A percentile compares a stretch with the other conserved stretches of the same genome.
These are phyloP conservation scores for Rhingia campestris DNA, from an alignment of 2,888 invertebrate genomes.

Conservation along the genomic window DNA sequence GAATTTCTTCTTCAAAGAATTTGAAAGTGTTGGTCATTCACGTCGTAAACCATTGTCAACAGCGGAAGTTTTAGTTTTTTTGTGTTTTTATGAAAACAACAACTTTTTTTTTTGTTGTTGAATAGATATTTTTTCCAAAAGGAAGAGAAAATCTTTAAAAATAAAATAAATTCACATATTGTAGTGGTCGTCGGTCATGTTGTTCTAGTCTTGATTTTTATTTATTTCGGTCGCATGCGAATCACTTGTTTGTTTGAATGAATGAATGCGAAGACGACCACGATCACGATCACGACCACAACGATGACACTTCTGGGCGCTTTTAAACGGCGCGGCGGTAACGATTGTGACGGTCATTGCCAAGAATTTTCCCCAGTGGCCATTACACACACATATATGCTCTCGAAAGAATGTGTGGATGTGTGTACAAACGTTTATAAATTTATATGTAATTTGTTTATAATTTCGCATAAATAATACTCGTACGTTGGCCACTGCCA, in stretches of 20 bases:
- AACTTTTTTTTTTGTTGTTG: conserved; percentile 9
- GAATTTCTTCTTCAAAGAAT: conserved; percentile 49
- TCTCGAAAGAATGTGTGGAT: not conserved
- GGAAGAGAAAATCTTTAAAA: conserved; percentile 16
- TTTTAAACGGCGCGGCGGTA: conserved; percentile 27
- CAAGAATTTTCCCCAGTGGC: conserved; percentile 59
- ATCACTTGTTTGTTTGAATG: conserved; percentile 51
- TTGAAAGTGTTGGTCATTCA: conserved; percentile 12
- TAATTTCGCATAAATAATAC: conserved; percentile 57
- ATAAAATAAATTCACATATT: conserved; percentile 13
- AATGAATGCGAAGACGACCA: conserved; percentile 39
- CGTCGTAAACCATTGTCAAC: conserved; percentile 37
- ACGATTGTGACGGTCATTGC: conserved; percentile 67
- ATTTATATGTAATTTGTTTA: conserved; percentile 48
- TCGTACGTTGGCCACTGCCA: conserved; percentile 38
- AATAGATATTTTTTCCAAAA: conserved; percentile 1
- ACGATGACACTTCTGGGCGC: conserved; percentile 48
- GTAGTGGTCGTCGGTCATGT: not conserved
- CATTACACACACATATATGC: conserved; percentile 8
- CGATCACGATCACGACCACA: not conserved
- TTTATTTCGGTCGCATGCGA: conserved; percentile 46
- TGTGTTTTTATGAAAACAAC: conserved; percentile 9
- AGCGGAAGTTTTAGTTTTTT: conserved; percentile 26
- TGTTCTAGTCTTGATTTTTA: conserved; percentile 10
- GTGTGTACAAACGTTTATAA: not conserved